These are phyloP conservation scores for Heterotis niloticus DNA, from an alignment of 2,113 vertebrate species.

Conservation along the genomic window DNA sequence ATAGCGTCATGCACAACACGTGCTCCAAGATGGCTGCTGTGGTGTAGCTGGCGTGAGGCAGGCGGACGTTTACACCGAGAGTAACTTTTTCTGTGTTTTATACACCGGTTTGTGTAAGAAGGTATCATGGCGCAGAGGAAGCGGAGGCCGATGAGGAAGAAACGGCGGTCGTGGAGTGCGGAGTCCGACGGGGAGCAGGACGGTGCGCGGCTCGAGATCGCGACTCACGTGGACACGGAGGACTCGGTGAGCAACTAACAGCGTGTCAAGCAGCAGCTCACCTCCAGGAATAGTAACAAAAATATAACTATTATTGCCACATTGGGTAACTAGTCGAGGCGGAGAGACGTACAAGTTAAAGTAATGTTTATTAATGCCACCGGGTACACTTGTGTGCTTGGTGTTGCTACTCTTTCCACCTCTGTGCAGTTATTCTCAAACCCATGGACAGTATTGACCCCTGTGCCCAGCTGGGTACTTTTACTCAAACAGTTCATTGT, in stretches of 20 bases:
- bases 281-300: too few relatives aligned
- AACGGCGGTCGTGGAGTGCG: constrained; percentile 40
- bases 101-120: neutral
- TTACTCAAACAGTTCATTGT: too few relatives aligned
- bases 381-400: too few relatives aligned
- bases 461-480: too few relatives aligned
- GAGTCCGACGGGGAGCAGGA: constrained; percentile 61
- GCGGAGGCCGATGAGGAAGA: constrained; percentile 65
- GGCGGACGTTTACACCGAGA: neutral
- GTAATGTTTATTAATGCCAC: too few relatives aligned
- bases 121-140: constrained; percentile 64
- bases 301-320: too few relatives aligned
- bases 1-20: constrained; percentile 43
- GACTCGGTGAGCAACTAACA: constrained; percentile 44
- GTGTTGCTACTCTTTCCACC: too few relatives aligned
- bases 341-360: too few relatives aligned
- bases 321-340: too few relatives aligned
- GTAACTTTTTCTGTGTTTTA: neutral
- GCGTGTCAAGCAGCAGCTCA: too few relatives aligned
- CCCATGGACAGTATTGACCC: too few relatives aligned
- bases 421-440: too few relatives aligned
- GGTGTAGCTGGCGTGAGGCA: constrained; percentile 14
- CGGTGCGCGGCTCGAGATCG: constrained; percentile 59
- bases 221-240: constrained; percentile 57
- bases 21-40: constrained; percentile 55